A percentile compares a stretch with the other conserved stretches of the same genome.
These are phyloP conservation scores for Temnothorax ravouxi DNA, from an alignment of 2,888 invertebrate genomes.

Conservation along the genomic window DNA sequence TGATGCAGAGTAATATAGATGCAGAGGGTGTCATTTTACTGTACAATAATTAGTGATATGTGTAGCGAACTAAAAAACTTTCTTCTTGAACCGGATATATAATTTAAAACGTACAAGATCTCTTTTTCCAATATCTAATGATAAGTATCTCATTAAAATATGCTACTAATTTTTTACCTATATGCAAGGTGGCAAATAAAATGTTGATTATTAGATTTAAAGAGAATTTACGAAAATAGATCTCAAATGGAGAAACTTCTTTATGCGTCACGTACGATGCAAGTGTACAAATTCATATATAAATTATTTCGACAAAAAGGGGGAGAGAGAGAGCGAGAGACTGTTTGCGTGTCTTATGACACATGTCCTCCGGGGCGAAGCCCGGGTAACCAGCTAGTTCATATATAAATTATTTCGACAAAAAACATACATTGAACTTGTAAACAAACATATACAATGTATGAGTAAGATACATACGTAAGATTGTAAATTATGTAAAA, in stretches of 20 bases:
- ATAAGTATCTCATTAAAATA: constrained; percentile 43
- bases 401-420: too few relatives aligned
- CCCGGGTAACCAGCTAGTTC: too few relatives aligned
- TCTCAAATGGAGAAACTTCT: neutral
- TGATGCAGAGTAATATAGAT: neutral
- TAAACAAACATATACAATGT: neutral
- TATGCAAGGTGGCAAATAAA: constrained; percentile 2
- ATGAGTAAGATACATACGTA: neutral
- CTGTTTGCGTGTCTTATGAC: too few relatives aligned
- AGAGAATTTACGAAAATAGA: constrained; percentile 18
- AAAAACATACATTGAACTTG: neutral
- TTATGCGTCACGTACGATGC: neutral
- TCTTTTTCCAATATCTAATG: constrained; percentile 25
- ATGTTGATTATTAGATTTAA: constrained; percentile 46
- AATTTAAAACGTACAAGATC: constrained; percentile 25
- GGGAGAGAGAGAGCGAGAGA: too few relatives aligned
- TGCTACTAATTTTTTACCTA: constrained; percentile 5
- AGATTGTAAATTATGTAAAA: neutral
- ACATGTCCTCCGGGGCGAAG: too few relatives aligned
- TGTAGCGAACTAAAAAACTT: neutral
- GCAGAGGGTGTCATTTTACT: neutral
- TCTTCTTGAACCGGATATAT: constrained; percentile 28
- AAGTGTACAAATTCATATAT: neutral
- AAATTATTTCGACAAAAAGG: too few relatives aligned
- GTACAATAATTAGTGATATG: constrained; percentile 5